Base-by-base conservation (phyloP, 2,888 invertebrate genomes). In the Sepiola atlantica region DNA sequence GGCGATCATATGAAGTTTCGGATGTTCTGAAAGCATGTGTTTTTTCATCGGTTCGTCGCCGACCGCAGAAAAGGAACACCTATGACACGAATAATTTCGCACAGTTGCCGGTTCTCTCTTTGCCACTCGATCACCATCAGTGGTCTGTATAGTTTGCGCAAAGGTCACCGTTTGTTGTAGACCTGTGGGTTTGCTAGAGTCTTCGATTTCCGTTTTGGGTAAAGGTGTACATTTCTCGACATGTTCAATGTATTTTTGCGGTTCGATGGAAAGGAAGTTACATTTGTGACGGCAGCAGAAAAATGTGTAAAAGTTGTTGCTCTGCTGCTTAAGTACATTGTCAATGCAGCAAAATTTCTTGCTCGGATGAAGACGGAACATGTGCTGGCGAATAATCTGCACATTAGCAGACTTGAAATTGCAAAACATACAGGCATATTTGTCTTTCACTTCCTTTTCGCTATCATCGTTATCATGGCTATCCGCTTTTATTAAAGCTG, bases 231-330 rank as follows among this genome's bases (percentile, higher is more conserved):
- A 92, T 24, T 92, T 92, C 35, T 92, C 92, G 45, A 92, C 92
- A 24, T 92, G 92, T 21, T 55, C 55, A 45, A 92, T n/a, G 20
- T 92, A 92, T n/a, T 92, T 55, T 55, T 92, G 54, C 12, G 92
- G 92, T 28, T 92, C 55, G 0, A 92, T 54, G 54, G 45, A 55
- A 18, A 92, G 54, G 20, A 92, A 92, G 55, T 92, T 92, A 32
- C 92, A 92, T 24, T 92, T 92, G 18, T 92, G 92, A 12, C 92
- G 92, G 20, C 92, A 92, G 32, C 92, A 92, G 92, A 92, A 92
- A 45, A 92, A 92, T 6, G 92, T 92, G 20, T 92, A 55, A 12
- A 55, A 45, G n/a, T 55, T 55, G 3, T 45, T 92, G n/a, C 55
- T 35, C 28, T 55, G 6, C 54, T 92, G 54, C 55, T 92, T 92